Base-by-base conservation (phyloP, 2,888 invertebrate species). In the Rotaria magnacalcarata region DNA sequence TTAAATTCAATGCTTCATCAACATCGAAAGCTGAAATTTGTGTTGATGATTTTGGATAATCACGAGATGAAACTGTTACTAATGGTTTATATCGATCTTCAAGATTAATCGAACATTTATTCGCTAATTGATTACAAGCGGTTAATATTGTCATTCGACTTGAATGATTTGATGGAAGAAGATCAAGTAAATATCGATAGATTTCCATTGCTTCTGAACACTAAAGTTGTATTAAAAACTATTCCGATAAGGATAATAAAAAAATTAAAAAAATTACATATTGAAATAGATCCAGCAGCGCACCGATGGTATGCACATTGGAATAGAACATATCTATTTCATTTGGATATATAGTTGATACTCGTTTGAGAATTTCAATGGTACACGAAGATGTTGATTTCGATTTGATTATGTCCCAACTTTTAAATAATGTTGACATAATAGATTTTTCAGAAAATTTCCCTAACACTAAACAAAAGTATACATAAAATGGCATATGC, bases 271-370 rank as follows among this genome's bases (percentile, higher is more conserved):
- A 5, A 47, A n/a, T 80, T 47, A 80, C 80, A 47, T 80, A 21
- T 80, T 80, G 80, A 80, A 80, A 80, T 6, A 80, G 47, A 80
- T 80, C 80, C 24, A 80, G 47, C 7, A 80, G 14, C 24, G 80
- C 43, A 47, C 24, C 80, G 5, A 43, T 47, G 24, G 47, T 47
- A n/a, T 80, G 80, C 6, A 80, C 11, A 80, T 80, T 80, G 5
- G 47, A 80, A 80, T 80, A 80, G 47, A 80, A 80, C 80, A 80
- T 47, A 47, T 80, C 80, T 8, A 47, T 80, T 80, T 80, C 80
- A 80, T 47, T 80, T 43, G 80, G 80, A 80, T 80, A 80, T 24
- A 43, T 43, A 14, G 2, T 47, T 80, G 80, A 21, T 11, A 47
- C 43, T 7, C 47, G 43, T 80, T 80, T 80, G 19, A 80, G 47